phyloP scores from a whole-genome alignment of 2,888 invertebrate genomes.

The Willowsia nigromaculata region DNA sequence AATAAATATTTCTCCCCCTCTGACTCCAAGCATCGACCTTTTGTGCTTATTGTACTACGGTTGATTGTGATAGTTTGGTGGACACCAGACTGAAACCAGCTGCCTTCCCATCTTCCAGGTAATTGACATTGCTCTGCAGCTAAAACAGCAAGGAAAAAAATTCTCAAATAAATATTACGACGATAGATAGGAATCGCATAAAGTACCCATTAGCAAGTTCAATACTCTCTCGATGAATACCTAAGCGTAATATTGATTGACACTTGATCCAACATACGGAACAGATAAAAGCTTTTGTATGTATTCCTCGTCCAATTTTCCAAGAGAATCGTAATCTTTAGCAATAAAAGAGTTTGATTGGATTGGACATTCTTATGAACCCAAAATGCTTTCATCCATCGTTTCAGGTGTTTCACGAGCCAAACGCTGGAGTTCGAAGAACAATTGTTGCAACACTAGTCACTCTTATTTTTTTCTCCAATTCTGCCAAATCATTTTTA shows the following conservation, averaged over 20 bases:
- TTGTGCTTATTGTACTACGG: slow-evolving; percentile 84
- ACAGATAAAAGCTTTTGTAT: not conserved
- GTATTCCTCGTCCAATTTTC: not conserved
- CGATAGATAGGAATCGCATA: no score
- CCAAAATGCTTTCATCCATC: not conserved
- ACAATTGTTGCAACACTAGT: slow-evolving; percentile 9
- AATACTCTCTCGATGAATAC: no score
- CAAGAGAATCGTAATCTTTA: not conserved
- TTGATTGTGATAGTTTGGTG: slow-evolving; percentile 80
- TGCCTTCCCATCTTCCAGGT: slow-evolving; percentile 76
- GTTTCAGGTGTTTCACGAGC: not conserved
- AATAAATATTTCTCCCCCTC: slow-evolving; percentile 86
- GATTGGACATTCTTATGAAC: not conserved
- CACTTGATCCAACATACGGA: not conserved
- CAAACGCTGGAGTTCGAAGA: not conserved
- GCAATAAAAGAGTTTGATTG: not conserved
- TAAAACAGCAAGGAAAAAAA: not conserved
- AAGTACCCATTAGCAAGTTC: no score
- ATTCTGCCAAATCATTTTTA: not conserved
- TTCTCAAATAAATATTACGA: no score
- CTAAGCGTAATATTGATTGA: not conserved
- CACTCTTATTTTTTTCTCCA: not conserved
- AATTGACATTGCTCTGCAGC: slow-evolving; percentile 76
- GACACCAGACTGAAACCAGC: slow-evolving; percentile 85
- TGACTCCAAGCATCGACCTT: slow-evolving; percentile 86